These are phyloP conservation scores for Macquaria australasica DNA, from an alignment of 2,113 vertebrate genomes.

Conservation along the genomic window DNA sequence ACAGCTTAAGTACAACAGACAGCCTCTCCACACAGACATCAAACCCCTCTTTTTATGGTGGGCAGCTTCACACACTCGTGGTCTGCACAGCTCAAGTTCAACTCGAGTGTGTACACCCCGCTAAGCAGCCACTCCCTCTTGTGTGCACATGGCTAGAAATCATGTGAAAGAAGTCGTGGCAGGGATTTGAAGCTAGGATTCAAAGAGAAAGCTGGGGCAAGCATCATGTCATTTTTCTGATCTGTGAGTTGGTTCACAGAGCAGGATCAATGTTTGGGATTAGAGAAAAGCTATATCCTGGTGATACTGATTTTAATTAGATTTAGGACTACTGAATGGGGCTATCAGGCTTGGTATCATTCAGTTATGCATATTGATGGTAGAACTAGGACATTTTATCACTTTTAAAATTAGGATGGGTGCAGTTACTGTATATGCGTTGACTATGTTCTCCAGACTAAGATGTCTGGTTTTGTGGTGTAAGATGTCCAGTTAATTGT, in stretches of 20 bases:
- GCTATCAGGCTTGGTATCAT: not conserved
- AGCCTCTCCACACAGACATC: not conserved
- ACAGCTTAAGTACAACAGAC: slow-evolving; percentile 23
- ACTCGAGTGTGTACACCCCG: not conserved
- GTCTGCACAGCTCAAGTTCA: not conserved
- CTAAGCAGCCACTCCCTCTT: not conserved
- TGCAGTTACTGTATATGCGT: not conserved
- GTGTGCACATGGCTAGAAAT: not conserved
- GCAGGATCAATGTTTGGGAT: not conserved
- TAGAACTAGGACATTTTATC: not conserved
- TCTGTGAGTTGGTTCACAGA: not conserved
- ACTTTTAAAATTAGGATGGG: not conserved
- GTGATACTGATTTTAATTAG: not conserved
- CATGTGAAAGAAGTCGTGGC: not conserved
- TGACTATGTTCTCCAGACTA: not conserved
- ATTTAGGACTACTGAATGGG: not conserved
- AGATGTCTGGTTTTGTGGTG: not conserved
- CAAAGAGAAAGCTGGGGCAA: not conserved
- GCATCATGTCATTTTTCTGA: not conserved
- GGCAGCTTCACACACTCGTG: not conserved
- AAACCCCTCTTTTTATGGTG: not conserved
- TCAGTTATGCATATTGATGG: not conserved
- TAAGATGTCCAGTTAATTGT: not conserved
- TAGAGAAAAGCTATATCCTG: not conserved
- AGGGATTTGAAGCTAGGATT: not conserved